Evolutionary conservation across 2,113 vertebrate species (phyloP).

Genomic region (Pontoporia blainvillei): DNA sequence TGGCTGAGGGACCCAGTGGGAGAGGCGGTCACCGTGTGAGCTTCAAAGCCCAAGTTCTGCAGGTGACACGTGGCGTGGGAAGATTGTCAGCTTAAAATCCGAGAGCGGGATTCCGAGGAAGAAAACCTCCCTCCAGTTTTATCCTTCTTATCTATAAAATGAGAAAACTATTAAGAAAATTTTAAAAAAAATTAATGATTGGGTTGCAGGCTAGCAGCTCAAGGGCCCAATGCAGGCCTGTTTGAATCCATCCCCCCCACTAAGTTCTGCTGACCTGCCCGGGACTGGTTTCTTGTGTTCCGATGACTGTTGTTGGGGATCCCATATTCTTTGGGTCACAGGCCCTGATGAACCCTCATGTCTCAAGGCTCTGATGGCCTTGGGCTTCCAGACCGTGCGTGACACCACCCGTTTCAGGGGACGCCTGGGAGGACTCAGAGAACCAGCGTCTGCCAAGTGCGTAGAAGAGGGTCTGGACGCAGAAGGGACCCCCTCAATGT

Average conservation of each 20-base stretch:
- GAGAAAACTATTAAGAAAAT: not conserved
- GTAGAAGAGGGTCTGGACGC: not conserved
- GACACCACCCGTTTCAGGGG: not conserved
- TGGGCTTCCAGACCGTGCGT: not conserved
- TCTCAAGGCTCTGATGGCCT: not conserved
- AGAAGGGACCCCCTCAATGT: too few species aligned
- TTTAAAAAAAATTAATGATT: not conserved
- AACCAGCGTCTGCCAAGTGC: not conserved
- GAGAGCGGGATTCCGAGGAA: not conserved
- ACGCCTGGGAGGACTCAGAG: fast-evolving
- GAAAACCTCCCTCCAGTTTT: not conserved
- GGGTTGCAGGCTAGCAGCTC: not conserved
- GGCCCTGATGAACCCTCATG: not conserved
- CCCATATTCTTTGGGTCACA: not conserved
- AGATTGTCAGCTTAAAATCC: not conserved
- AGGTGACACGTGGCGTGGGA: fast-evolving
- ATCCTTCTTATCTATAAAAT: not conserved
- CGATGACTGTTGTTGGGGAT: not conserved
- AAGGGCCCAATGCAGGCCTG: too few species aligned
- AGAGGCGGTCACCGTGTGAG: fast-evolving
- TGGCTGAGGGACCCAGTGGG: not conserved
- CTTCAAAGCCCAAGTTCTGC: not conserved
- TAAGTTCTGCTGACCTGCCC: too few species aligned
- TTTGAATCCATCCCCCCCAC: not conserved
- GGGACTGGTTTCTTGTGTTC: not conserved